phyloP scores from a whole-genome alignment of 2,888 invertebrate species.

The Xiphydria camelus region DNA sequence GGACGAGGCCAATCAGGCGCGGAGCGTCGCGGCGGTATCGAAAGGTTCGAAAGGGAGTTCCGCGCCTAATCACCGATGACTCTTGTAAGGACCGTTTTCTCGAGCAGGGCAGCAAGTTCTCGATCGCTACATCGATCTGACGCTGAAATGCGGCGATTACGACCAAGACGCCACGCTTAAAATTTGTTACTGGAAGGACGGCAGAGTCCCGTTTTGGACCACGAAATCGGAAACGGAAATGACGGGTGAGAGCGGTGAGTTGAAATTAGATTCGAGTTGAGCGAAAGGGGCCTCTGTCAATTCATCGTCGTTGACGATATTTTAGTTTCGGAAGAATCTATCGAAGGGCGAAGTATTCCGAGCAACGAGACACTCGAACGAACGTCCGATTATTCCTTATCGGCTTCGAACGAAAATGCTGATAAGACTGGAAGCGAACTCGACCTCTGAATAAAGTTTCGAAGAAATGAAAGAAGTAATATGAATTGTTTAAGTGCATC shows the following conservation, averaged over 20 bases:
- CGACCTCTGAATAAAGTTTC: too few relatives aligned
- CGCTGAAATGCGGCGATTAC: slow-evolving; percentile 54
- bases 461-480: too few relatives aligned
- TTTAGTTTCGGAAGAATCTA: background rate
- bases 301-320: too few relatives aligned
- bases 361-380: too few relatives aligned
- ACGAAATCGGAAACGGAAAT: too few relatives aligned
- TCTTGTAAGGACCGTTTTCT: background rate
- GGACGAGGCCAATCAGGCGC: slow-evolving; percentile 34
- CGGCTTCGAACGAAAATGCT: background rate
- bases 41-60: slow-evolving; percentile 33
- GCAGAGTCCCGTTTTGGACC: slow-evolving; percentile 58
- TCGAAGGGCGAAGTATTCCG: background rate
- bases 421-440: too few relatives aligned
- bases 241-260: too few relatives aligned
- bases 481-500: too few relatives aligned
- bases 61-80: background rate
- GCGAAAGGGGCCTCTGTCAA: too few relatives aligned
- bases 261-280: too few relatives aligned
- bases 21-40: slow-evolving; percentile 40
- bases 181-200: slow-evolving; percentile 61
- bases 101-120: slow-evolving; percentile 61
- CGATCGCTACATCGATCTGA: slow-evolving; percentile 57
- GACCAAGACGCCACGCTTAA: slow-evolving; percentile 53
- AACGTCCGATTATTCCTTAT: too few relatives aligned